Percentiles rank a stretch among this genome's conserved stretches.
Evolutionary conservation across 2,888 invertebrate species (phyloP).

Genomic region (Brenthis daphne): DNA sequence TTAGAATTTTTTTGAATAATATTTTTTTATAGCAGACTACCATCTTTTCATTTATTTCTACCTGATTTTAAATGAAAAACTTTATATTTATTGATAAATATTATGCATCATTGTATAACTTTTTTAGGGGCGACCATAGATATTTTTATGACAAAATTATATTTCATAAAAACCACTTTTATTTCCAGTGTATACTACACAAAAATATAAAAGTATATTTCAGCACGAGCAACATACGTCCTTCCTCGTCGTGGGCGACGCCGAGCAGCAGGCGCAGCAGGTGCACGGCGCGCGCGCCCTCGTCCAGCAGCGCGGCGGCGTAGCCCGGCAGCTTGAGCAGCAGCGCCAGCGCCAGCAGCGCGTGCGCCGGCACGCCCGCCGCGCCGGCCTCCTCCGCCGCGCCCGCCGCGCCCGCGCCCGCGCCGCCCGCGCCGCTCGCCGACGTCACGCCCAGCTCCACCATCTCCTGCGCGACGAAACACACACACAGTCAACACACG

Average conservation of each 20-base stretch:
- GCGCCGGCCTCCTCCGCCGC: constrained; percentile 63
- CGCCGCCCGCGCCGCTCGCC: constrained; percentile 64
- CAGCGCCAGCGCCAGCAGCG: constrained; percentile 93
- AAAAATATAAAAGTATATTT: too few species aligned
- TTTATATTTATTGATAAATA: too few species aligned
- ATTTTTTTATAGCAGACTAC: too few species aligned
- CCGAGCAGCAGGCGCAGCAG: constrained; percentile 93
- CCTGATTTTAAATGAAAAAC: too few species aligned
- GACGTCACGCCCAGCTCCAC: constrained; percentile 61
- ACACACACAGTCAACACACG: neutral
- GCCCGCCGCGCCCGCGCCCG: constrained; percentile 51
- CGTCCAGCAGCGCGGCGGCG: constrained; percentile 92
- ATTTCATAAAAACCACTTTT: too few species aligned
- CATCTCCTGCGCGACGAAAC: constrained; percentile 54
- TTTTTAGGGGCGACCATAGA: neutral
- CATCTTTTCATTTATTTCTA: too few species aligned
- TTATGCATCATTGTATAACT: too few species aligned
- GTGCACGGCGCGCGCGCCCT: constrained; percentile 92
- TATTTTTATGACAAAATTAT: neutral
- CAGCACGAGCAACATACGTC: constrained; percentile 74
- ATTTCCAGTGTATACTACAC: too few species aligned
- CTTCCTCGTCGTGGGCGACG: constrained; percentile 95
- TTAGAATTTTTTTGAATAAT: too few species aligned
- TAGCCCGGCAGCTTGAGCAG: constrained; percentile 95
- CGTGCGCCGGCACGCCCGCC: constrained; percentile 91